Percentiles rank a stretch among this genome's conserved stretches.
phyloP scores from a whole-genome alignment of 2,113 vertebrate genomes.

The Sinosuthora webbiana region DNA sequence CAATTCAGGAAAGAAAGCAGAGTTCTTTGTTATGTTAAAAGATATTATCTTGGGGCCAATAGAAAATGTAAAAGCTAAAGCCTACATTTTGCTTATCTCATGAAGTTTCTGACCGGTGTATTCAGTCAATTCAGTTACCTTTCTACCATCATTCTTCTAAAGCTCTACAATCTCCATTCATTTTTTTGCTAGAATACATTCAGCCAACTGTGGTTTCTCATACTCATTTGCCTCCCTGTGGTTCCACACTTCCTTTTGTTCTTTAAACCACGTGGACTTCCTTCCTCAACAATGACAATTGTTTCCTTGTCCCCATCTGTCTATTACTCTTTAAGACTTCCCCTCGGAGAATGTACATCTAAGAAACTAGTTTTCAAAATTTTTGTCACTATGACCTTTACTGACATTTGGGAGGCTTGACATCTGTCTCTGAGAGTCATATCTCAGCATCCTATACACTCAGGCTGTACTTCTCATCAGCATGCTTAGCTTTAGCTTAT shows the following conservation, averaged over 20 bases:
- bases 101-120: background rate
- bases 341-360: background rate
- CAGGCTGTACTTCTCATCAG: background rate
- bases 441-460: accelerated
- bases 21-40: background rate
- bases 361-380: background rate
- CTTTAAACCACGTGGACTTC: background rate
- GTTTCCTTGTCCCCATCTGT: background rate
- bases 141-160: background rate
- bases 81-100: background rate
- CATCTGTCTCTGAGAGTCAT: background rate
- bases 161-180: background rate
- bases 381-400: constrained; percentile 4
- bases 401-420: background rate
- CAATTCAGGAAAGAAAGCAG: background rate
- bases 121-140: background rate
- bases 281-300: background rate
- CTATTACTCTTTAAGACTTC: background rate
- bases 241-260: background rate
- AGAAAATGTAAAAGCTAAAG: background rate
- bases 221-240: background rate
- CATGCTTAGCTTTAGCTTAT: background rate
- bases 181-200: background rate
- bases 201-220: background rate
- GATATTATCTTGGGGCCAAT: background rate